Conservation (phyloP, 1,140 invertebrate species). For the Mesaphorura yosii region DNA sequence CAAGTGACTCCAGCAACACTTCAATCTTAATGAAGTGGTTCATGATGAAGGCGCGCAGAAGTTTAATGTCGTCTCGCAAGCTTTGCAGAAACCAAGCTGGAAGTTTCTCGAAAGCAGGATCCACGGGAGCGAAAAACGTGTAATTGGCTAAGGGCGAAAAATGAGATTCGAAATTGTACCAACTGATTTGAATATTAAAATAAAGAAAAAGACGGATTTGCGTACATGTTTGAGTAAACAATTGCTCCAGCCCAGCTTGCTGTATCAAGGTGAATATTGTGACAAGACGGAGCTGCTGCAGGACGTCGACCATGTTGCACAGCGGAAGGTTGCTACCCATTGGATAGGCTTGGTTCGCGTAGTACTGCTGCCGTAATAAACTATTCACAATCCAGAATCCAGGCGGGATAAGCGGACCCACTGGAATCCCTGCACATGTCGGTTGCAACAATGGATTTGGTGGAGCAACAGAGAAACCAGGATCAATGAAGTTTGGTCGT, state of each 20-base stretch:
- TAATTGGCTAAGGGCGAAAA: conserved; percentile 19
- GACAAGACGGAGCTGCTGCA: conserved; percentile 16
- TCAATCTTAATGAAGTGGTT: conserved; percentile 26
- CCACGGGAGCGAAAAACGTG: conserved; percentile 28
- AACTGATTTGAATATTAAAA: too few species aligned
- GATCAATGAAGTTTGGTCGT: too few species aligned
- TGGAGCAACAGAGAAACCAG: too few species aligned
- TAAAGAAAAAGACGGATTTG: neutral
- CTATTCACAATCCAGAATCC: conserved; percentile 9
- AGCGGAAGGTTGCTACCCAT: neutral
- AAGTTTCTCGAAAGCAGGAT: conserved; percentile 20
- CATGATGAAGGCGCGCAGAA: conserved; percentile 18
- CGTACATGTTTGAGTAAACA: conserved; percentile 23
- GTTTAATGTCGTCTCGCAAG: conserved; percentile 14
- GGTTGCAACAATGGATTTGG: conserved; percentile 1
- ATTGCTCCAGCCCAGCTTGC: conserved; percentile 11
- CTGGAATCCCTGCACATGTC: neutral
- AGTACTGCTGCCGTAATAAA: neutral
- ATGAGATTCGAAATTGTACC: too few species aligned
- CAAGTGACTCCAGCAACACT: conserved; percentile 6
- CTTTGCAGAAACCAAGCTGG: conserved; percentile 22
- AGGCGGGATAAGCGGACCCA: conserved; percentile 8
- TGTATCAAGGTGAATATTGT: conserved; percentile 18
- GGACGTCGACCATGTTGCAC: conserved; percentile 11
- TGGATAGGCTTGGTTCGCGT: neutral